Conservation (phyloP, 2,888 invertebrate species). For the Pyrocoelia pectoralis region DNA sequence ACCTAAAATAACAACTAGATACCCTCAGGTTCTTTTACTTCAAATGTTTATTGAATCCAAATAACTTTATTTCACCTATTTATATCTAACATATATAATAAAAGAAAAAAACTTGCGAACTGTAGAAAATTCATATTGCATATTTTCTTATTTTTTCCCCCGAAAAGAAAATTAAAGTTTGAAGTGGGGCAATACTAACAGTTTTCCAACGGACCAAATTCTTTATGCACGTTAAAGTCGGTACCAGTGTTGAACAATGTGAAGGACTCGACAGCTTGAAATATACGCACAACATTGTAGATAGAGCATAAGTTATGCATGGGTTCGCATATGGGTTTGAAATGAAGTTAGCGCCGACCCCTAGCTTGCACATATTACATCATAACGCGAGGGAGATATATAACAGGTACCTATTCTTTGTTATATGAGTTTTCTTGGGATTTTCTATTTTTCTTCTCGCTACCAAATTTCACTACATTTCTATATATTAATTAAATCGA, state of each 20-base stretch:
- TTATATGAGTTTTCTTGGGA: slow-evolving; percentile 33
- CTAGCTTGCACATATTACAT: slow-evolving; percentile 41
- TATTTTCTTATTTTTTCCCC: slow-evolving; percentile 33
- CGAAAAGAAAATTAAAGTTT: slow-evolving; percentile 41
- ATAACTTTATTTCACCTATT: slow-evolving; percentile 14
- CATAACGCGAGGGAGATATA: slow-evolving; percentile 36
- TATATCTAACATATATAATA: not conserved
- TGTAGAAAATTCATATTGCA: slow-evolving; percentile 28
- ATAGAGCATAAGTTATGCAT: slow-evolving; percentile 47
- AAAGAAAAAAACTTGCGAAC: not conserved
- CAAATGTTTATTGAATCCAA: slow-evolving; percentile 29
- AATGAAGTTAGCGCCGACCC: slow-evolving; percentile 45
- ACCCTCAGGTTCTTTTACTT: slow-evolving; percentile 27
- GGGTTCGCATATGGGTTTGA: slow-evolving; percentile 46
- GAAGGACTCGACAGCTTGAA: slow-evolving; percentile 28
- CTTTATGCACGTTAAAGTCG: slow-evolving; percentile 28
- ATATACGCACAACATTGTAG: slow-evolving; percentile 42
- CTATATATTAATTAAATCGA: too few species aligned
- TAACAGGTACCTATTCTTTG: slow-evolving; percentile 35
- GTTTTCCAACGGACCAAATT: slow-evolving; percentile 39
- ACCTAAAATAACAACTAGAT: slow-evolving; percentile 35
- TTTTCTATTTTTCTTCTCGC: slow-evolving; percentile 27
- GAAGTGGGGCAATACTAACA: slow-evolving; percentile 39
- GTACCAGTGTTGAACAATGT: slow-evolving; percentile 26
- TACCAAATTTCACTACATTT: slow-evolving; percentile 16